phyloP scores from a whole-genome alignment of 2,888 invertebrate species.

The Venusia cambrica region DNA sequence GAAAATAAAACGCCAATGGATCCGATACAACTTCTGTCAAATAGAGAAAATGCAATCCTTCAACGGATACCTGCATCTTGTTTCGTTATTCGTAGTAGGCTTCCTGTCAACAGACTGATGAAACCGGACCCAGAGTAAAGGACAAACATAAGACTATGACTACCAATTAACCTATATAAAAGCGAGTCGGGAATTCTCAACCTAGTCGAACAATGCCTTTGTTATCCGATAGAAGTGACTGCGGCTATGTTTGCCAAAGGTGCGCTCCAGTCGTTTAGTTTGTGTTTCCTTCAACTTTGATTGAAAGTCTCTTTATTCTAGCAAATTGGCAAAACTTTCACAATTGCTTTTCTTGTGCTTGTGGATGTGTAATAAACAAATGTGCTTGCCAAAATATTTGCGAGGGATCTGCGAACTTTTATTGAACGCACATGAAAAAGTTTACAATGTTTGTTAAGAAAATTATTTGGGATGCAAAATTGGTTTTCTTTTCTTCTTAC shows the following conservation, averaged over 20 bases:
- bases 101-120: too few species aligned
- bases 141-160: background rate
- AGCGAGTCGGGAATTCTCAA: conserved; percentile 9
- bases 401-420: conserved; percentile 16
- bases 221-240: conserved; percentile 19
- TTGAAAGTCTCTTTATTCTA: conserved; percentile 68
- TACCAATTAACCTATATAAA: conserved; percentile 3
- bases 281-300: conserved; percentile 43
- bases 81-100: too few species aligned
- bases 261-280: conserved; percentile 34
- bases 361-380: conserved; percentile 33
- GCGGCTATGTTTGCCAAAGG: conserved; percentile 28
- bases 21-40: too few species aligned
- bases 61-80: too few species aligned
- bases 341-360: conserved; percentile 69
- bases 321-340: conserved; percentile 67
- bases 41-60: too few species aligned
- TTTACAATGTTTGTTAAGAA: conserved; percentile 6
- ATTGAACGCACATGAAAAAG: conserved; percentile 22
- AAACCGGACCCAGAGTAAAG: too few species aligned
- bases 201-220: conserved; percentile 17
- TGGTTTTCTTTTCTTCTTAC: too few species aligned
- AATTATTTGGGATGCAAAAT: too few species aligned
- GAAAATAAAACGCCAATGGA: too few species aligned
- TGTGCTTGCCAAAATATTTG: conserved; percentile 20